Evolutionary conservation across 2,797 vertebrate species (phyloP).

Genomic region (Mastacembelus armatus): DNA sequence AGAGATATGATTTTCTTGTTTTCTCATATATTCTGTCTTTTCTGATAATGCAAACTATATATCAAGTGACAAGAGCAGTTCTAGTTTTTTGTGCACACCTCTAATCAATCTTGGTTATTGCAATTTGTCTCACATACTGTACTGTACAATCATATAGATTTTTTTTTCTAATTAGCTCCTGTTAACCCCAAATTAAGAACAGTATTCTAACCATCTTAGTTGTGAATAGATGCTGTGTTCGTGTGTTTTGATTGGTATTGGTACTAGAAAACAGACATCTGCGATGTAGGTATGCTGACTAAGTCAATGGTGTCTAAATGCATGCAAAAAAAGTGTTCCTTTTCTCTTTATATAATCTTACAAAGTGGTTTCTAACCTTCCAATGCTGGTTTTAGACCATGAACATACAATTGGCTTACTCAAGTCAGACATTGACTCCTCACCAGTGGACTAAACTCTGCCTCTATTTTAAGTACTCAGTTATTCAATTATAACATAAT

Average conservation of each 20-base stretch:
- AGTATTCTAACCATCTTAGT: slow-evolving; percentile 7
- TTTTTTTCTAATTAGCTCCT: background rate
- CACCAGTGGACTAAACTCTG: slow-evolving; percentile 40
- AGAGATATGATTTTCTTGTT: slow-evolving; percentile 13
- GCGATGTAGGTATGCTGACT: slow-evolving; percentile 28
- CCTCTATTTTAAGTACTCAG: slow-evolving; percentile 54
- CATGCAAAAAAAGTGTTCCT: slow-evolving; percentile 50
- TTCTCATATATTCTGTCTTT: slow-evolving; percentile 9
- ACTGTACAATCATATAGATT: slow-evolving; percentile 11
- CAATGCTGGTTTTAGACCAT: slow-evolving; percentile 47
- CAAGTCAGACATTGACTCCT: slow-evolving; percentile 59
- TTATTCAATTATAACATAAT: slow-evolving; percentile 57
- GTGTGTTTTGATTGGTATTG: slow-evolving; percentile 16
- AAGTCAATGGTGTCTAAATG: slow-evolving; percentile 56
- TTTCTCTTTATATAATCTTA: slow-evolving; percentile 42
- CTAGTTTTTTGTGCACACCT: slow-evolving; percentile 22
- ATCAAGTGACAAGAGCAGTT: slow-evolving; percentile 27
- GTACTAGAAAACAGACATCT: slow-evolving; percentile 21
- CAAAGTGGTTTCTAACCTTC: slow-evolving; percentile 39
- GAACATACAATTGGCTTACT: slow-evolving; percentile 61
- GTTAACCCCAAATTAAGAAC: slow-evolving; percentile 19
- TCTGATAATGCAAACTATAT: slow-evolving; percentile 17
- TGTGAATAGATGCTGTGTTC: slow-evolving; percentile 29
- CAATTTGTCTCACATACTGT: slow-evolving; percentile 9
- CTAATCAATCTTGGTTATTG: slow-evolving; percentile 35